A percentile compares a stretch with the other conserved stretches of the same genome.
These are phyloP conservation scores for Pantherophis vulpinus DNA, from an alignment of 2,797 vertebrate genomes.

Conservation along the genomic window DNA sequence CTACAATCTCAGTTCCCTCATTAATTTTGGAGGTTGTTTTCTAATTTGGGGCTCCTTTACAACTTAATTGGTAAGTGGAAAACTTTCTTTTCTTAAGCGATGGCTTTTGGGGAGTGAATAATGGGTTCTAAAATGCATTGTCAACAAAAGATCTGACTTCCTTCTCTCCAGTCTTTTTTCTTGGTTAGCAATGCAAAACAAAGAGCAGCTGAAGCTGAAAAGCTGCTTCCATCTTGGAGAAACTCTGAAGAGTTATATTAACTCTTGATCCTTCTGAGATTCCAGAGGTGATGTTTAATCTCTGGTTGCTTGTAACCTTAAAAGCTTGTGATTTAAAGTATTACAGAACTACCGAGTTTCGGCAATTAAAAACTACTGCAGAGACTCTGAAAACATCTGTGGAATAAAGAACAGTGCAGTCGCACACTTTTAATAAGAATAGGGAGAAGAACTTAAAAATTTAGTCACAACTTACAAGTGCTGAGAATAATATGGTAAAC, in stretches of 20 bases:
- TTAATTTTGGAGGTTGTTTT: neutral
- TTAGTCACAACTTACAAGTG: neutral
- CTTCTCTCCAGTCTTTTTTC: neutral
- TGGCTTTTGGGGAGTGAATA: neutral
- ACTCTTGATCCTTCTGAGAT: neutral
- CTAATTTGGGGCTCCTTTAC: neutral
- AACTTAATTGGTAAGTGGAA: neutral
- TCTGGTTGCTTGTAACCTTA: neutral
- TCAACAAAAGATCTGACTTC: neutral
- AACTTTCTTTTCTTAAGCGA: neutral
- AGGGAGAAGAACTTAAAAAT: neutral
- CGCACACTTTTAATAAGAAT: neutral
- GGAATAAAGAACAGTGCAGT: neutral
- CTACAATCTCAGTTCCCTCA: neutral
- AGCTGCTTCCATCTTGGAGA: neutral
- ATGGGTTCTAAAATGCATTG: neutral
- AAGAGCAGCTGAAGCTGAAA: neutral
- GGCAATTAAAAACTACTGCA: neutral
- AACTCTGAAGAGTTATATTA: neutral
- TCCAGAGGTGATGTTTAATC: neutral
- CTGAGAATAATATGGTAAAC: neutral
- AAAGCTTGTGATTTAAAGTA: neutral
- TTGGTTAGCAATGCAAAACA: neutral
- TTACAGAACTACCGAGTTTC: neutral
- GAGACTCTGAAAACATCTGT: neutral